Percentiles rank a stretch among this genome's conserved stretches.
phyloP scores from a whole-genome alignment of 2,113 vertebrate species.

The Mohoua ochrocephala region DNA sequence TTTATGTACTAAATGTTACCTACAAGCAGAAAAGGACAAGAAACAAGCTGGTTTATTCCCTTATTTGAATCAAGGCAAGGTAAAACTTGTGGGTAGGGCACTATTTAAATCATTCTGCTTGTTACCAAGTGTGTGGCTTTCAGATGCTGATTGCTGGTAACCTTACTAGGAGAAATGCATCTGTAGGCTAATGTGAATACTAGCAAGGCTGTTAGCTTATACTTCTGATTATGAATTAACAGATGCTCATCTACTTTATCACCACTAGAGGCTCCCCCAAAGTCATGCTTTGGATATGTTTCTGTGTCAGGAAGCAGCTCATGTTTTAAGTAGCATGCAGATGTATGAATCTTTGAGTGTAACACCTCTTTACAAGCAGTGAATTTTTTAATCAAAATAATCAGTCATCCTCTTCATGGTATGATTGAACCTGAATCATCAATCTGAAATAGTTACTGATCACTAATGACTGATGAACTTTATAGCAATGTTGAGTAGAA shows the following conservation, averaged over 20 bases:
- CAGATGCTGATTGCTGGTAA: background rate
- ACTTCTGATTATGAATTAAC: background rate
- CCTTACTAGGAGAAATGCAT: background rate
- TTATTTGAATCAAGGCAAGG: background rate
- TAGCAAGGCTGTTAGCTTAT: background rate
- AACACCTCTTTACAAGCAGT: background rate
- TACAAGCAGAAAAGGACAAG: background rate
- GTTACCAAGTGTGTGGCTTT: background rate
- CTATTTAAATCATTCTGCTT: background rate
- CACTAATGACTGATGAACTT: background rate
- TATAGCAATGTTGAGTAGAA: background rate
- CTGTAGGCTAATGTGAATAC: background rate
- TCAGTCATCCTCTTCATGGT: background rate
- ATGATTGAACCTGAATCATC: background rate
- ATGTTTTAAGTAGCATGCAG: background rate
- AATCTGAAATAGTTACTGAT: background rate
- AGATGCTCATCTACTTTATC: background rate
- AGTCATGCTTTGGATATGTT: background rate
- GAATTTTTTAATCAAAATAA: background rate
- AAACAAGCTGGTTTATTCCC: background rate
- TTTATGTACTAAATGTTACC: background rate
- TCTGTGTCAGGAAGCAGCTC: background rate
- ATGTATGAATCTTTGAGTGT: background rate
- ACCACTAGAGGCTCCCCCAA: conserved; percentile 45
- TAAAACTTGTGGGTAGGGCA: background rate